Evolutionary conservation across 2,888 invertebrate genomes (phyloP), one percentile per base, ranked within the genome.

Genomic region (Abrostola tripartita): DNA sequence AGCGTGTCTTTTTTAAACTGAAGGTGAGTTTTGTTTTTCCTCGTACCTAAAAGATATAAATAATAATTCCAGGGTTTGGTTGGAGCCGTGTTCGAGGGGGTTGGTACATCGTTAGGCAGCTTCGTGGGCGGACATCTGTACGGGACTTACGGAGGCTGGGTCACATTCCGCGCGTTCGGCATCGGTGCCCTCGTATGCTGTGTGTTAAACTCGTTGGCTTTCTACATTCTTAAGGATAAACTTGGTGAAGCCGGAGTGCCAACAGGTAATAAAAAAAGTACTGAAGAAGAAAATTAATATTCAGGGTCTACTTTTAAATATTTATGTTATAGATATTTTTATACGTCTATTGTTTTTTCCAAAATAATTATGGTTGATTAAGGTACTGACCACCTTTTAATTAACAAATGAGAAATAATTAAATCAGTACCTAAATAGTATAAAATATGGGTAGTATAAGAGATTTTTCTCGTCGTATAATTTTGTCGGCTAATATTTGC

Each of bases 31-130:
- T 24, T 24, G 24, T 24, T 24, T 24, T 2, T 24, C 24, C 24
- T 24, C 24, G 1, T 24, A 24, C 24, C 24, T 24, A 24, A 24
- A 2, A 24, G 24, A 24, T 24, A 24, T 2, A 24, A 24, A 1
- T 5, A 6, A 7, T 54, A 53, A 12, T 92, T 93, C 41, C 90
- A 97, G 96, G 98, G 98, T 59, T 91, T 98, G 49, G 97, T 98
- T 38, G 98, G 98, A 11, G 98, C 97, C 5, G 95, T 98, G 52
- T 98, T 98, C 85, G 98, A 98, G 92, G 98, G 98, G 12, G 94
- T 98, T 11, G 98, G 98, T 12, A 97, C 97, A 0, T 97, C 98
- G 0, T 85, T 96, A 10, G 98, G 98, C 42, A 98, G 97, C 84
- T 95, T 97, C 10, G 89, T 98, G 56, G 98, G 97, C n/a, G 98